A percentile compares a stretch with the other conserved stretches of the same genome.
These are phyloP conservation scores for Axis porcinus DNA, from an alignment of 2,113 vertebrate species.

Conservation along the genomic window DNA sequence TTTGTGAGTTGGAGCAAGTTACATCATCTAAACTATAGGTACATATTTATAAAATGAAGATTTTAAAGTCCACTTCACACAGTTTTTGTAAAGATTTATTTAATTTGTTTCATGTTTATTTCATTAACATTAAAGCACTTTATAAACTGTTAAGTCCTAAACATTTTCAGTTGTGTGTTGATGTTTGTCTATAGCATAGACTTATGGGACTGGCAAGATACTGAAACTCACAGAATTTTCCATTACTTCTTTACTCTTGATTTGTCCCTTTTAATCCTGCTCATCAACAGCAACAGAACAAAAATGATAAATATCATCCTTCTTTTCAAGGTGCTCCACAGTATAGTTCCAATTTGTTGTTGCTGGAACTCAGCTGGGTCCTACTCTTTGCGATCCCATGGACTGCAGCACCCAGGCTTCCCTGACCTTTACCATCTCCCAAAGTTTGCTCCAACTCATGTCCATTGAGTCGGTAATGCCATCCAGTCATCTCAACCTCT, in stretches of 20 bases:
- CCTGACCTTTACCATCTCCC: not conserved
- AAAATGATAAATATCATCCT: not conserved
- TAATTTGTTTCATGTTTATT: not conserved
- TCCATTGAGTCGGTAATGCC: not conserved
- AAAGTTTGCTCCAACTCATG: not conserved
- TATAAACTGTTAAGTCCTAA: not conserved
- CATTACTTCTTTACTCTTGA: not conserved
- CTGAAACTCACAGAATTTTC: not conserved
- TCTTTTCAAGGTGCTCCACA: not conserved
- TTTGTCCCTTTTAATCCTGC: not conserved
- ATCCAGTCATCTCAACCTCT: not conserved
- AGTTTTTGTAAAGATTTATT: not conserved
- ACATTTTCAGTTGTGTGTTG: not conserved
- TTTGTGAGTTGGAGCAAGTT: not conserved
- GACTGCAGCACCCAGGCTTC: too few species aligned
- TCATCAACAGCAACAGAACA: not conserved
- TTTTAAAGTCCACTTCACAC: not conserved
- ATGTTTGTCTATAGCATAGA: not conserved
- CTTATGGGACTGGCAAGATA: not conserved
- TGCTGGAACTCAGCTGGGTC: not conserved
- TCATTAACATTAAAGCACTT: not conserved
- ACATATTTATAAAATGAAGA: not conserved
- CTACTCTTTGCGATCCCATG: rapidly evolving
- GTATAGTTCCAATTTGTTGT: not conserved
- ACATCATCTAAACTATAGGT: not conserved